Conservation (phyloP, 2,797 vertebrate genomes). For the Pogoniulus pusillus region DNA sequence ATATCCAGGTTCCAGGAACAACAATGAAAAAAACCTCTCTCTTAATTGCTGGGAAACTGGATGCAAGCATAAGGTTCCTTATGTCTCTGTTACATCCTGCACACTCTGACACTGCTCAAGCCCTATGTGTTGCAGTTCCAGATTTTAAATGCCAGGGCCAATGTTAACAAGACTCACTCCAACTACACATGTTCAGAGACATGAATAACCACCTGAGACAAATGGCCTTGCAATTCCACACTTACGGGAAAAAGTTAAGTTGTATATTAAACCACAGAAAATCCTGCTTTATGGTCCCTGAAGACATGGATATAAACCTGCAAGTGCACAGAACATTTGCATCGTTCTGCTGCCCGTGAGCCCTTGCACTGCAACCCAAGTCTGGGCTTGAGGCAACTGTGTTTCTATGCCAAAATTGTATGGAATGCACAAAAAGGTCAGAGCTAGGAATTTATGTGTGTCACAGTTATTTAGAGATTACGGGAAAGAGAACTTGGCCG, state of each 20-base stretch:
- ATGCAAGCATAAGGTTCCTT: neutral
- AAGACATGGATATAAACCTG: neutral
- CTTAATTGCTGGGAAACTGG: neutral
- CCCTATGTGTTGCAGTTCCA: neutral
- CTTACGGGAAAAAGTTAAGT: slow-evolving; percentile 7
- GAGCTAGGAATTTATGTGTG: slow-evolving; percentile 52
- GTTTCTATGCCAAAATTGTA: neutral
- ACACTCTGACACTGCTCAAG: neutral
- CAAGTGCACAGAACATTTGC: neutral
- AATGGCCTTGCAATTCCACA: neutral
- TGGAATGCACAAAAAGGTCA: slow-evolving; percentile 61
- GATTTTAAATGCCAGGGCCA: neutral
- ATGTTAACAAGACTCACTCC: neutral
- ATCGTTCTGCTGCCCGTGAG: neutral
- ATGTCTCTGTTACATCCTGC: neutral
- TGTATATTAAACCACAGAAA: neutral
- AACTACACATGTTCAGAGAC: neutral
- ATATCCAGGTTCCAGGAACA: neutral
- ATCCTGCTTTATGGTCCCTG: slow-evolving; percentile 25
- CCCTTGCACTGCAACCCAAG: neutral
- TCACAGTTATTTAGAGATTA: slow-evolving; percentile 61
- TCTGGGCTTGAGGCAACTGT: slow-evolving; percentile 33
- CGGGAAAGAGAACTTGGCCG: slow-evolving; percentile 60
- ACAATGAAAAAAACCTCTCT: neutral
- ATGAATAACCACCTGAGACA: slow-evolving; percentile 7